phyloP scores from a whole-genome alignment of 2,113 vertebrate genomes.

The Willisornis vidua region DNA sequence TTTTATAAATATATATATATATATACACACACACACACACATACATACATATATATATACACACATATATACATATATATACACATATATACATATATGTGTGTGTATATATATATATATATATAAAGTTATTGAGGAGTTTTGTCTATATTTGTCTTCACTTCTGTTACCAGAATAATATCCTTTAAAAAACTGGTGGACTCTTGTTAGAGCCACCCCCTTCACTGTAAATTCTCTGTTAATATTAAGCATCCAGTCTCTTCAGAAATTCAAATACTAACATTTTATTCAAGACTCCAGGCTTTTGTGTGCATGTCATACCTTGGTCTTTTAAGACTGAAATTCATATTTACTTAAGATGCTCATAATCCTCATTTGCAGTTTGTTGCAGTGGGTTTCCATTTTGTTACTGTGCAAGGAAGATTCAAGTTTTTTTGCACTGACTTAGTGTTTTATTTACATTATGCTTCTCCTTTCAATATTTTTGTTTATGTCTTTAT shows the following conservation, averaged over 20 bases:
- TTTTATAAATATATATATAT: not conserved
- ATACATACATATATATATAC: too few species aligned
- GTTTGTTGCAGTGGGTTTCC: not conserved
- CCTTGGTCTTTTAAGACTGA: not conserved
- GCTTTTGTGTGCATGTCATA: not conserved
- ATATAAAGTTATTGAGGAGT: not conserved
- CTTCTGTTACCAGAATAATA: not conserved
- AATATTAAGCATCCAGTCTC: not conserved
- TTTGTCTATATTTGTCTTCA: not conserved
- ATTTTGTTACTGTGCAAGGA: not conserved
- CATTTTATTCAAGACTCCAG: not conserved
- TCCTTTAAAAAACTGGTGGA: not conserved
- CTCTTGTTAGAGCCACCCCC: not conserved
- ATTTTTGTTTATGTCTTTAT: slow-evolving; percentile 28
- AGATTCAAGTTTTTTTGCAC: not conserved
- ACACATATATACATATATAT: too few species aligned
- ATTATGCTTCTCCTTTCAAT: not conserved
- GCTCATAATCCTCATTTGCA: not conserved
- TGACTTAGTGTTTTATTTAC: slow-evolving; percentile 24
- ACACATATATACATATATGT: too few species aligned
- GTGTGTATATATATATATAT: too few species aligned
- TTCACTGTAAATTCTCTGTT: not conserved
- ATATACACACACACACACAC: too few species aligned
- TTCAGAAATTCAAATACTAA: not conserved
- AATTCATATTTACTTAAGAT: not conserved